Base-by-base conservation (phyloP, 1,140 invertebrate genomes). In the Sinella curviseta region DNA sequence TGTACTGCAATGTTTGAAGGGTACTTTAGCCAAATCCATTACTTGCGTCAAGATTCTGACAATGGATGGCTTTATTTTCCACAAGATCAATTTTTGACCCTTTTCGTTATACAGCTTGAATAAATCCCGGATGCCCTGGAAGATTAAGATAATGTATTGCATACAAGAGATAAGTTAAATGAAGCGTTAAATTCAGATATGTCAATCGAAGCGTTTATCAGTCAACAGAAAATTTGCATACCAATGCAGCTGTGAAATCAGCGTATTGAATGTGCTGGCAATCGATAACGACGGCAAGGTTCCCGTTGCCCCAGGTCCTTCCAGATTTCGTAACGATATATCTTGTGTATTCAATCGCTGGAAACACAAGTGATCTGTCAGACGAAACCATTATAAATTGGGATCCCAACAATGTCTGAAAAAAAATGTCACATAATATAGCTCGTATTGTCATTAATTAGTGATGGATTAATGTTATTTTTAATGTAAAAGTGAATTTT, bases 281-380 rank as follows among this genome's bases (percentile, higher is more conserved):
- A 87, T 94, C 92, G 55, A 94, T 89, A 48, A 94, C 92, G 79
- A 94, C 91, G 12, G 92, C 92, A 81, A 90, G 88, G n/a, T 84
- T 85, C 76, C 88, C 87, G 1, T 86, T 87, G 48, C 90, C 91
- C 81, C 89, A 88, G 82, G 89, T 89, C 12, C 90, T 87, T 30
- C 90, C 91, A 54, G 92, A 92, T 87, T 94, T 94, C 80, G 90
- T 90, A 65, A 95, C 91, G 78, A 91, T 89, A 33, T 90, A 88
- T 78, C 93, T 89, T 16, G 95, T 90, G 85, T 93, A 94, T 85
- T 94, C 93, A n/a, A 93, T 92, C 33, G 92, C 92, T n/a, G 93
- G 92, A 86, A 93, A 94, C 2, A 90, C 88, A 24, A 94, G 87
- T 86, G 91, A 92, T 83, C 92, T 89, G 85, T 93, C 92, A 30